Percentiles rank a stretch among this genome's conserved stretches.
phyloP scores from a whole-genome alignment of 2,797 vertebrate species.

The Manis pentadactyla region DNA sequence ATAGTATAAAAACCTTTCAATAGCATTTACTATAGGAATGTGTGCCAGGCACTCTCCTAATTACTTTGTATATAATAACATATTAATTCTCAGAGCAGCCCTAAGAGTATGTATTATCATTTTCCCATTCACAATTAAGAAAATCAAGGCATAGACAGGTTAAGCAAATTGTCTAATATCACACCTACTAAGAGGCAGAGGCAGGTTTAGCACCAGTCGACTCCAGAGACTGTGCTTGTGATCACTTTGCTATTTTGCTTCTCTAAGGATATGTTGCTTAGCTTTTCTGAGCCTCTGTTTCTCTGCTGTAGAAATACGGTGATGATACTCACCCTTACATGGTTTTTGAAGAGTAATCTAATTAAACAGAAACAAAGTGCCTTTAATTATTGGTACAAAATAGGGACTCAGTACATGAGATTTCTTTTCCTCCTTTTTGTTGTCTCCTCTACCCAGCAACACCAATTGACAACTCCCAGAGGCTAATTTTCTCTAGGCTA shows the following conservation, averaged over 20 bases:
- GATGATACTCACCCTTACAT: background rate
- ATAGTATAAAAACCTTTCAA: background rate
- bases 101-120: background rate
- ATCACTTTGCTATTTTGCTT: background rate
- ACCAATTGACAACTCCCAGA: background rate
- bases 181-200: background rate
- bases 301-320: background rate
- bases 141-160: background rate
- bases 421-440: background rate
- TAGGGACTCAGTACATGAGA: background rate
- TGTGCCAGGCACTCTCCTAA: background rate
- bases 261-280: background rate
- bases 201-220: background rate
- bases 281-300: background rate
- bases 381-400: background rate
- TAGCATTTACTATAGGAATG: background rate
- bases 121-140: background rate
- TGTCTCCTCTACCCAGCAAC: background rate
- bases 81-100: background rate
- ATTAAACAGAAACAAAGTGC: conserved; percentile 1
- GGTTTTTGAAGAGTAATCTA: background rate
- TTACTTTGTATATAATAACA: background rate
- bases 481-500: background rate
- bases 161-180: background rate
- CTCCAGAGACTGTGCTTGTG: background rate